Evolutionary conservation across 37 sponge, comb jelly and placozoan species (phyloP).

Genomic region (Cladorhizidae sp.): DNA sequence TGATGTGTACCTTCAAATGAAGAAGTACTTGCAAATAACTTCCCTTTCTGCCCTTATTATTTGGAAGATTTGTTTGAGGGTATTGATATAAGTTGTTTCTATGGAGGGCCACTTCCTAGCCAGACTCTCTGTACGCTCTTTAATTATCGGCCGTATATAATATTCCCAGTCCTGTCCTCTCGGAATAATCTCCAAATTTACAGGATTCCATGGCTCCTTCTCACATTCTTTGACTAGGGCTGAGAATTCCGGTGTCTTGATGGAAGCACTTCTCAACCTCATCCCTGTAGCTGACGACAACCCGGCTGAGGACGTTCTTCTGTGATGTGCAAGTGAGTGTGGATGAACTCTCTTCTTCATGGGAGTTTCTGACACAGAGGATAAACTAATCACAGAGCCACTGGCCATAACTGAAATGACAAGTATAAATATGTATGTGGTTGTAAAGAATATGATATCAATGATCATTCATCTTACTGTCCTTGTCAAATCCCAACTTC

Average conservation of each 20-base stretch:
- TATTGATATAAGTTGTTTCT: constrained; percentile 69
- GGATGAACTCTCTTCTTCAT: background rate
- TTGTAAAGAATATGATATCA: no score
- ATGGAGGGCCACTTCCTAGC: constrained; percentile 77
- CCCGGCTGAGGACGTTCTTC: constrained; percentile 25
- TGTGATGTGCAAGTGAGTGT: no score
- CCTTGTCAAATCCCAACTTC: constrained; percentile 9
- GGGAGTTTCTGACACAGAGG: background rate
- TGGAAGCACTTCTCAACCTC: background rate
- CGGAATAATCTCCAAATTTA: constrained; percentile 8
- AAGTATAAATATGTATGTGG: no score
- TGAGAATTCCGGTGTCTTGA: background rate
- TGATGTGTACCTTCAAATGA: constrained; percentile 48
- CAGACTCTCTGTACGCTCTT: constrained; percentile 51
- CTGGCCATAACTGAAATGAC: no score
- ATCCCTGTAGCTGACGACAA: background rate
- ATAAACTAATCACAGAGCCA: background rate
- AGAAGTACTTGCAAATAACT: constrained; percentile 76
- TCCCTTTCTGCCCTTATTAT: constrained; percentile 78
- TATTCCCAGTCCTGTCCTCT: constrained; percentile 57
- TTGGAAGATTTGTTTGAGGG: constrained; percentile 66
- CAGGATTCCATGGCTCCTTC: background rate
- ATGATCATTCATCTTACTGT: background rate
- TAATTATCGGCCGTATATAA: constrained; percentile 18
- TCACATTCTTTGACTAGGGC: background rate